Evolutionary conservation across 64 coral and sea anemone genomes (phyloP).

Genomic region (Dendrophyllia cribrosa): DNA sequence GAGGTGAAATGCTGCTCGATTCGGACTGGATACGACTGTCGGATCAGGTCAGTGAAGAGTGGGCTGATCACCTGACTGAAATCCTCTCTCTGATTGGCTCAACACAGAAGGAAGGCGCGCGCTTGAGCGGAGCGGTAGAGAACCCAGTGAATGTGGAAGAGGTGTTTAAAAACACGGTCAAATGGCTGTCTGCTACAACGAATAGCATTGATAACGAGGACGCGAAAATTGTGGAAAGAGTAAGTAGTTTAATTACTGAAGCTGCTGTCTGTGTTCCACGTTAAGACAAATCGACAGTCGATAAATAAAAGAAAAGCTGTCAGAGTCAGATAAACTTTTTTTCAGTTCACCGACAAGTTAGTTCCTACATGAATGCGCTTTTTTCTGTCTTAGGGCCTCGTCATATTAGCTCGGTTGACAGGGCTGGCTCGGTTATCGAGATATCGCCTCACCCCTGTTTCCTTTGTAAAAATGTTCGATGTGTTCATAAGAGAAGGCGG

Average conservation of each 20-base stretch:
- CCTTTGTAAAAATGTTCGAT: too few relatives aligned
- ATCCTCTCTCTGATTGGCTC: constrained; percentile 86
- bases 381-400: too few relatives aligned
- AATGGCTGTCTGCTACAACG: constrained; percentile 89
- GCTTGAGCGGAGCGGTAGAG: constrained; percentile 51
- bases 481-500: too few relatives aligned
- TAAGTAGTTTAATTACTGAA: constrained; percentile 4
- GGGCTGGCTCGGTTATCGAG: too few relatives aligned
- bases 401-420: too few relatives aligned
- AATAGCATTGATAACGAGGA: constrained; percentile 96
- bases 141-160: constrained; percentile 81
- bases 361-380: too few relatives aligned
- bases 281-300: too few relatives aligned
- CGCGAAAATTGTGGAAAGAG: constrained; percentile 91
- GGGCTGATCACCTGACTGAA: constrained; percentile 73
- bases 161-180: constrained; percentile 67
- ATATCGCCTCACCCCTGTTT: too few relatives aligned
- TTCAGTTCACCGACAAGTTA: too few relatives aligned
- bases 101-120: constrained; percentile 73
- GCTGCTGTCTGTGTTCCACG: too few relatives aligned
- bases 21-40: constrained; percentile 93
- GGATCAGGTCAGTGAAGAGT: constrained; percentile 86
- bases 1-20: constrained; percentile 79
- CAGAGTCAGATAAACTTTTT: too few relatives aligned
- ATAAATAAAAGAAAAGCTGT: too few relatives aligned